Conservation (phyloP, 92 coral and sea anemone genomes). For the Heteractis magnifica region DNA sequence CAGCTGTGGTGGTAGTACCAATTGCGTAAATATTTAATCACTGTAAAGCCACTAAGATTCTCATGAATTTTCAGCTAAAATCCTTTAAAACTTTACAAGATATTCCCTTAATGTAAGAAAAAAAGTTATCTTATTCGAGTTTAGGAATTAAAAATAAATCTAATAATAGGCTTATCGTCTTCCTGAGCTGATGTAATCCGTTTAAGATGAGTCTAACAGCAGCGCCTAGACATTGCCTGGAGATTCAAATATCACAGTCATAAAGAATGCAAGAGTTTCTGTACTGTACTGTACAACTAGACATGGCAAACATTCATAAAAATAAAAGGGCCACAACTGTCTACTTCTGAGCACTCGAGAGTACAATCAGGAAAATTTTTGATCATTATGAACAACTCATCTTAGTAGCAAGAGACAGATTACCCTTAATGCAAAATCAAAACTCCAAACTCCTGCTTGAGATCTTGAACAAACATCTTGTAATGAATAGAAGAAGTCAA, state of each 20-base stretch:
- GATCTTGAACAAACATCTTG: background rate
- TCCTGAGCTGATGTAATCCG: background rate
- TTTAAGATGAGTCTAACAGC: background rate
- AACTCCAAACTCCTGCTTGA: background rate
- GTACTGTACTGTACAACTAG: background rate
- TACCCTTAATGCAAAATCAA: background rate
- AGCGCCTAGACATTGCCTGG: background rate
- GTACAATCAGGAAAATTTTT: background rate
- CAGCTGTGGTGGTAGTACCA: constrained; percentile 2
- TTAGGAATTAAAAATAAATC: background rate
- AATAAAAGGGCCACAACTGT: background rate
- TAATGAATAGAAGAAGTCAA: background rate
- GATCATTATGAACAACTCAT: background rate
- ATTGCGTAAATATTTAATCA: background rate
- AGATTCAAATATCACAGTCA: background rate
- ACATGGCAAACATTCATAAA: background rate
- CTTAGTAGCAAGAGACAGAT: background rate
- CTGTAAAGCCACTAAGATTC: constrained; percentile 2
- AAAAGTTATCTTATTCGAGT: background rate
- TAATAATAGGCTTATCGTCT: background rate
- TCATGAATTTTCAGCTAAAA: constrained; percentile 6
- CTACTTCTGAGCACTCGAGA: background rate
- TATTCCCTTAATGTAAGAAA: background rate
- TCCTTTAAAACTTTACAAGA: background rate
- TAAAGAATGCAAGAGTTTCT: background rate